Base-by-base conservation (phyloP, 2,113 vertebrate species). In the Rhegmatorhina hoffmannsi region DNA sequence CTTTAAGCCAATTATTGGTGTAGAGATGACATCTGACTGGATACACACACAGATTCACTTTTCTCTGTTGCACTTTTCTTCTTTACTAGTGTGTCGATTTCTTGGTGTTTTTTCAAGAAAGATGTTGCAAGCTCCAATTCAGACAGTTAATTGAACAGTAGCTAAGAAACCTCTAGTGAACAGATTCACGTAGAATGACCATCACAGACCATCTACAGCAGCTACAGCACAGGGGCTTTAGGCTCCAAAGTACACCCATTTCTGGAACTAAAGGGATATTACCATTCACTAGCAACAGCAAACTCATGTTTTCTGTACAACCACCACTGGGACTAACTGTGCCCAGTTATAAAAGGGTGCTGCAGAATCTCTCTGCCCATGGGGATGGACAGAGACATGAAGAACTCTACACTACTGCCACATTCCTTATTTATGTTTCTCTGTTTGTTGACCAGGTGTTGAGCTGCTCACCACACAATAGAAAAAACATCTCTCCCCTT, bases 361-460 rank as follows among this genome's bases (percentile, higher is more conserved):
- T 29, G 16, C n/a, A 85, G 53, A 36, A 36, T 80, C 47, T 49
- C 69, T 72, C 56, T 84, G 49, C 11, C 74, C 34, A 11, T 12
- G 11, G 2, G 12, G 53, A 36, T 1, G 1, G 62, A 53, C 28
- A 33, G 10, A 69, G 36, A 74, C 0, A 1, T 40, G 28, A 73
- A 73, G 13, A 63, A 23, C 26, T 73, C 74, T 10, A 5, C 0
- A 0, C 5, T 52, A 17, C 40, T 64, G 9, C 17, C 29, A 7
- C 6, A 43, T 33, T 43, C 40, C 14, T 43, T 46, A 12, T 24
- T n/a, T 55, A 4, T 11, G 18, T n/a, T 55, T 70, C 29, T 53
- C 52, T n/a, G 53, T 62, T 62, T 50, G n/a, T 15, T 34, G 59
- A 38, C 7, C n/a, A 59, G 49, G 21, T 59, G 38, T 52, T 60